Conservation (phyloP, 2,797 vertebrate genomes). For the Choloepus didactylus region DNA sequence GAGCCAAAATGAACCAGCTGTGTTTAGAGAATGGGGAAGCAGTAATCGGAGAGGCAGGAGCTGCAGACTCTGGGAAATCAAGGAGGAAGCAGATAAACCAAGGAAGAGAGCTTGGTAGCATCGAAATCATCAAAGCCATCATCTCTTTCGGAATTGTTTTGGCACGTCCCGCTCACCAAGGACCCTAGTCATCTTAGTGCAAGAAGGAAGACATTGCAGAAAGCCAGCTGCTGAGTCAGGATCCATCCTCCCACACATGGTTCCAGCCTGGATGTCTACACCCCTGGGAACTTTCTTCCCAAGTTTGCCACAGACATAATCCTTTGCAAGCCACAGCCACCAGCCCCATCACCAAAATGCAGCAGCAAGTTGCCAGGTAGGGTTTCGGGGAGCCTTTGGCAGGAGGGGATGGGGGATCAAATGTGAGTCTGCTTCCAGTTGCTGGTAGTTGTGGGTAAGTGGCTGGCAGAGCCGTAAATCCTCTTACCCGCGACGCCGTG, state of each 20-base stretch:
- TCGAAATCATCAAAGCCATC: not conserved
- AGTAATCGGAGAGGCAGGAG: not conserved
- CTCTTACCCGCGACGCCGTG: not conserved
- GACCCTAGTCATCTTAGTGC: not conserved
- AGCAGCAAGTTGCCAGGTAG: not conserved
- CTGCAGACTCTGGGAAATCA: not conserved
- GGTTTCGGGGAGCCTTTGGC: not conserved
- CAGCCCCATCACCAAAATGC: not conserved
- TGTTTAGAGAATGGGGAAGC: fast-evolving
- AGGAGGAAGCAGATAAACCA: not conserved
- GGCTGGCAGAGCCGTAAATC: not conserved
- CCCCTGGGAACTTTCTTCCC: not conserved
- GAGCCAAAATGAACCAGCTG: not conserved
- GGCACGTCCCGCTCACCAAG: not conserved
- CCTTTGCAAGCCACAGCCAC: not conserved
- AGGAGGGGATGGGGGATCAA: not conserved
- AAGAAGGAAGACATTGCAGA: not conserved
- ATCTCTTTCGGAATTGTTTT: not conserved
- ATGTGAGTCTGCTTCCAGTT: not conserved
- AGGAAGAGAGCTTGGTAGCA: not conserved
- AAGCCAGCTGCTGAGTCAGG: not conserved
- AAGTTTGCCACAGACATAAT: not conserved
- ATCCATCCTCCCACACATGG: not conserved
- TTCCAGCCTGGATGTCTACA: not conserved
- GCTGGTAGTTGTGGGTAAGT: not conserved